phyloP scores from a whole-genome alignment of 2,797 vertebrate species.

The Phalloptychus januarius region DNA sequence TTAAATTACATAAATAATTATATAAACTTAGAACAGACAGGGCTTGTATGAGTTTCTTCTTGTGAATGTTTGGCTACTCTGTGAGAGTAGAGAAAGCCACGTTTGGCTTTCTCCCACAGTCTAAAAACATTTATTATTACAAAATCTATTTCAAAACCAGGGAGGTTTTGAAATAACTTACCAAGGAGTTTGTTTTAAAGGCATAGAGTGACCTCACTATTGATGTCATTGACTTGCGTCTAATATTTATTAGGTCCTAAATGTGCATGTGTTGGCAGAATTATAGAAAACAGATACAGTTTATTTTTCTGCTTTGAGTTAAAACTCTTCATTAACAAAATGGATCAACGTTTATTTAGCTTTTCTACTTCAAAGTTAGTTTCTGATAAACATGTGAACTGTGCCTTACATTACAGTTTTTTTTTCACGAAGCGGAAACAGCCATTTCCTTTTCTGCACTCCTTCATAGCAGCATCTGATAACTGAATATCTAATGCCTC shows the following conservation, averaged over 20 bases:
- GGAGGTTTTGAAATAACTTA: not conserved
- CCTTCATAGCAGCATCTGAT: not conserved
- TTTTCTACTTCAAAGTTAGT: not conserved
- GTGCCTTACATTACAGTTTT: not conserved
- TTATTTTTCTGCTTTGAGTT: not conserved
- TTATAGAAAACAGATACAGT: not conserved
- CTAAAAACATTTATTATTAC: not conserved
- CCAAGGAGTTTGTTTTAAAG: not conserved
- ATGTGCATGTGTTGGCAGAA: not conserved
- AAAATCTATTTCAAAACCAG: not conserved
- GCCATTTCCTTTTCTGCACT: constrained; percentile 20
- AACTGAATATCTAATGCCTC: not conserved
- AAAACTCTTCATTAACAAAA: not conserved
- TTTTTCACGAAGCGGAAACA: not conserved
- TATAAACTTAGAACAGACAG: not conserved
- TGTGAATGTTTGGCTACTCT: not conserved
- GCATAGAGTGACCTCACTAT: not conserved
- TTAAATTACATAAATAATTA: not conserved
- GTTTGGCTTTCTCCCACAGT: not conserved
- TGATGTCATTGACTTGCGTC: not conserved
- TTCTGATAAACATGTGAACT: not conserved
- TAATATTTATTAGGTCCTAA: not conserved
- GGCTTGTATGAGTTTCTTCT: not conserved
- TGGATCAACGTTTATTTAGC: not conserved
- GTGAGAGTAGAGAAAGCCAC: no score